phyloP scores from a whole-genome alignment of 2,113 vertebrate genomes.

The Tyto alba region DNA sequence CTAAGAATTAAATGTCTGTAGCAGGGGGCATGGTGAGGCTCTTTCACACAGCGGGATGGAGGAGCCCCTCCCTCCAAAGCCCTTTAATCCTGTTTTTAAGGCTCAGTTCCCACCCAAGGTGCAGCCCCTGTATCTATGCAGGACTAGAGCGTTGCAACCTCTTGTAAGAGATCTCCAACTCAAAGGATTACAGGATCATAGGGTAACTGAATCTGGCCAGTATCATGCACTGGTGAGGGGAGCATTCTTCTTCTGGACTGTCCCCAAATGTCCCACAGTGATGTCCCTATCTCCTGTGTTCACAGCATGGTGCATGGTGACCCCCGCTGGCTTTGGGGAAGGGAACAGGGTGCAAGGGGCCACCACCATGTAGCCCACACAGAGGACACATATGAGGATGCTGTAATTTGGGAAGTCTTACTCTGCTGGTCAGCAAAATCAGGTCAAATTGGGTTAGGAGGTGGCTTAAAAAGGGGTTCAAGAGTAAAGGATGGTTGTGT shows the following conservation, averaged over 20 bases:
- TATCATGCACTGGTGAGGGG: accelerated
- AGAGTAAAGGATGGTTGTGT: background rate
- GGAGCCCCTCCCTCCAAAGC: background rate
- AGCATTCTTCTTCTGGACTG: background rate
- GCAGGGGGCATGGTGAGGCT: background rate
- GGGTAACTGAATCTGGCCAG: background rate
- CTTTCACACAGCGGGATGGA: background rate
- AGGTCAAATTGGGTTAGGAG: background rate
- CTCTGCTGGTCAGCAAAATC: background rate
- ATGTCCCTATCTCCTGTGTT: background rate
- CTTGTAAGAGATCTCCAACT: background rate
- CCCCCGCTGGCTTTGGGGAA: background rate
- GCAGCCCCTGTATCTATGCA: background rate
- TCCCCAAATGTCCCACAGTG: background rate
- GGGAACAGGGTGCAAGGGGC: background rate
- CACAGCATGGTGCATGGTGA: background rate
- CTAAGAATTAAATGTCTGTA: background rate
- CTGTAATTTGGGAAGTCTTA: background rate
- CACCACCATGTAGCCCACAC: background rate
- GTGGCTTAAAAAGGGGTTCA: background rate
- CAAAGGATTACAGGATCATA: background rate
- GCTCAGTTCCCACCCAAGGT: background rate
- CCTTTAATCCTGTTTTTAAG: background rate
- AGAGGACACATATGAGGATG: background rate
- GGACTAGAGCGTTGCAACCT: background rate